Percentiles rank a stretch among this genome's conserved stretches.
Evolutionary conservation across 2,113 vertebrate genomes (phyloP).

Genomic region (Carettochelys insculpta): DNA sequence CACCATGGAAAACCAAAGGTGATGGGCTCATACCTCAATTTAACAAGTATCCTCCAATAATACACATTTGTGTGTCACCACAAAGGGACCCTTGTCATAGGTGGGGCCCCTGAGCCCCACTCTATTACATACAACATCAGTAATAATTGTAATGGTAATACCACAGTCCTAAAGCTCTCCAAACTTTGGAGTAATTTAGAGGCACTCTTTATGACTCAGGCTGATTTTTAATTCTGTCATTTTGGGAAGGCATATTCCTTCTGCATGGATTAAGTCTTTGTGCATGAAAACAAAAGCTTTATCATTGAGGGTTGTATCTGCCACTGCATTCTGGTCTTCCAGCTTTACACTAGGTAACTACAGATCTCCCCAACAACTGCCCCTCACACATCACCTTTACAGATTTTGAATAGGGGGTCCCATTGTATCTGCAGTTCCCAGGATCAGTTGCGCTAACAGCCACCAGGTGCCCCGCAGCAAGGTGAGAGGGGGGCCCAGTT

Average conservation of each 20-base stretch:
- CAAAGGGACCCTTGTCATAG: neutral
- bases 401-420: too few relatives aligned
- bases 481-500: too few relatives aligned
- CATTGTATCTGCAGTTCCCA: too few relatives aligned
- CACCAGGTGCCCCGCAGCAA: too few relatives aligned
- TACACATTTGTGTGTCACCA: neutral
- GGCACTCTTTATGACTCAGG: neutral
- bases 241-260: neutral
- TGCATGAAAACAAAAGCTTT: neutral
- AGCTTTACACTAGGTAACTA: too few relatives aligned
- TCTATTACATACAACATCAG: neutral
- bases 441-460: too few relatives aligned
- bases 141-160: neutral
- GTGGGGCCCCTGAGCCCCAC: neutral
- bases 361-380: too few relatives aligned
- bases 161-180: neutral
- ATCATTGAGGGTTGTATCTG: neutral
- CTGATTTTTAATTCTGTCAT: neutral
- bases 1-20: fast-evolving
- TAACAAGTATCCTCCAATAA: neutral
- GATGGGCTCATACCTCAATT: neutral
- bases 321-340: too few relatives aligned
- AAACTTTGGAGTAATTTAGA: neutral
- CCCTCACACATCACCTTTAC: too few relatives aligned
- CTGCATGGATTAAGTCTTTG: neutral